phyloP scores from a whole-genome alignment of 23 tunicate species.

The Trididemnum nubilum region DNA sequence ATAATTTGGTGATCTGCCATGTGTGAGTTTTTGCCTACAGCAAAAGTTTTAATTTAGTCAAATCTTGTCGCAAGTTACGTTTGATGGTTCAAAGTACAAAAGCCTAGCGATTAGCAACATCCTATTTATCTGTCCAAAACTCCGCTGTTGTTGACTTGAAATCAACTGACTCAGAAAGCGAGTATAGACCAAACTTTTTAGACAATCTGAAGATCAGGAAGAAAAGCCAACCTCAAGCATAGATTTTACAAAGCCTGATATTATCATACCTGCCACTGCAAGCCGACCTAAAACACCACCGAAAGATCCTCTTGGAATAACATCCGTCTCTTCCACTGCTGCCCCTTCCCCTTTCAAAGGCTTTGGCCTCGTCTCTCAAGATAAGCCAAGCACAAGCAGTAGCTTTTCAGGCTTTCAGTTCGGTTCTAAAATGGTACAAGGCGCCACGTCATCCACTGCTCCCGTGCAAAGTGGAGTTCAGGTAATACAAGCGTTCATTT shows the following conservation, averaged over 20 bases:
- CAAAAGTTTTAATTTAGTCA: too few species aligned
- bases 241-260: neutral
- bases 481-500: neutral
- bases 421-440: conserved; percentile 24
- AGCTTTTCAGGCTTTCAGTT: conserved; percentile 40
- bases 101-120: neutral
- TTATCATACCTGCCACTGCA: neutral
- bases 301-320: conserved; percentile 24
- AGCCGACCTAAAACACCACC: conserved; percentile 30
- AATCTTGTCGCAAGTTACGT: too few species aligned
- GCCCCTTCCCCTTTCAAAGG: conserved; percentile 44
- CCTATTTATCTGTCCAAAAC: neutral
- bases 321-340: neutral
- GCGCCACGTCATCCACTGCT: neutral
- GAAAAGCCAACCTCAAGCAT: neutral
- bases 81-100: too few species aligned
- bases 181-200: neutral
- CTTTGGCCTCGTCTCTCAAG: conserved; percentile 5
- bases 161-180: too few species aligned
- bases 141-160: neutral
- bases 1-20: too few species aligned
- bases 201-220: neutral
- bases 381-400: neutral
- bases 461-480: neutral
- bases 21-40: too few species aligned